A percentile compares a stretch with the other conserved stretches of the same genome.
These are phyloP conservation scores for Chymomyza amoena DNA, from an alignment of 2,888 invertebrate genomes.

Conservation along the genomic window DNA sequence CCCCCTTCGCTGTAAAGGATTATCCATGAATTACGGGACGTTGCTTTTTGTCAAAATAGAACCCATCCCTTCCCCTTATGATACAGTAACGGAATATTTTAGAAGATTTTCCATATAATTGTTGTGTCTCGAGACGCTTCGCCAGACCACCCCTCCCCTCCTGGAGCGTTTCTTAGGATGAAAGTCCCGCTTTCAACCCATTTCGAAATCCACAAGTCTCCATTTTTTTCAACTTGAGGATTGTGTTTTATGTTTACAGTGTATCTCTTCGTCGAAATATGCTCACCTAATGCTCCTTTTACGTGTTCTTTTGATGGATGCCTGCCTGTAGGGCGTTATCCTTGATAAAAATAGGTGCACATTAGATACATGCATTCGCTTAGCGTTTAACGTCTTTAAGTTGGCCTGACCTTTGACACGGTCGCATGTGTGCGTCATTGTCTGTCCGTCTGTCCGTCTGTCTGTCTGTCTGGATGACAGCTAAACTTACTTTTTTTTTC, in stretches of 20 bases:
- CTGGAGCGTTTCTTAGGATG: no score
- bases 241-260: not conserved
- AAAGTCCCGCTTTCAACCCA: no score
- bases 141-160: no score
- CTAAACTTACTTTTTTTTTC: not conserved
- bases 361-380: not conserved
- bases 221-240: no score
- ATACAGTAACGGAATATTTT: no score
- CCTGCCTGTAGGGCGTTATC: not conserved
- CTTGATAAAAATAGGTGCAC: not conserved
- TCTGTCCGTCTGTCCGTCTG: not conserved
- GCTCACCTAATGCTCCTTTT: not conserved
- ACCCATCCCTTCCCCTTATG: no score
- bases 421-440: not conserved
- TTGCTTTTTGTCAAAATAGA: no score
- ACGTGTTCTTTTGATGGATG: not conserved
- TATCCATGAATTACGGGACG: no score
- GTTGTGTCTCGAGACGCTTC: no score
- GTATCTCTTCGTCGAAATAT: not conserved
- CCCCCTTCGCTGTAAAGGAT: no score
- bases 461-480: not conserved
- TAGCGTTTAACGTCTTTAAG: conserved; percentile 42
- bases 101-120: no score
- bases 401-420: conserved; percentile 48
- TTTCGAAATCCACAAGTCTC: no score